Percentiles rank a stretch among this genome's conserved stretches.
These are phyloP conservation scores for Tridacna gigas DNA, from an alignment of 2,888 invertebrate genomes.

Conservation along the genomic window DNA sequence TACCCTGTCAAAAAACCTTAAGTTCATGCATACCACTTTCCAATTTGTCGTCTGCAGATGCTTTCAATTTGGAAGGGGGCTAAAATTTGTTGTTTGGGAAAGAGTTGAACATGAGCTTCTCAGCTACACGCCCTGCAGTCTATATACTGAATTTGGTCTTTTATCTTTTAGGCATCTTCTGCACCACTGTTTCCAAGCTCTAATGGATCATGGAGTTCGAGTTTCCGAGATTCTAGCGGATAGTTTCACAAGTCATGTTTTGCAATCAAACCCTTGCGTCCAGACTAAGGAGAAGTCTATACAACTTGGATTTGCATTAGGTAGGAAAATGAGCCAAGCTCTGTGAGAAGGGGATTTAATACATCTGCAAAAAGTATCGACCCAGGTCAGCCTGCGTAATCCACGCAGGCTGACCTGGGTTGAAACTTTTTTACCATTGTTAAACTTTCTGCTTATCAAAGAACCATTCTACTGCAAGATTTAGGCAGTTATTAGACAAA, in stretches of 20 bases:
- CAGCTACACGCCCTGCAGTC: background rate
- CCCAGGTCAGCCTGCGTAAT: no score
- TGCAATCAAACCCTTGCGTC: conserved; percentile 54
- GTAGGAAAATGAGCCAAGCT: conserved; percentile 66
- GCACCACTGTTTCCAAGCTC: conserved; percentile 89
- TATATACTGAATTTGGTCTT: no score
- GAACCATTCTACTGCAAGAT: background rate
- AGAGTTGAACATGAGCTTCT: background rate
- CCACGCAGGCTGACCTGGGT: no score
- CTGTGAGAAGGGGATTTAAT: no score
- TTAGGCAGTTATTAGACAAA: no score
- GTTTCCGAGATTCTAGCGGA: conserved; percentile 86
- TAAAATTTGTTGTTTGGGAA: no score
- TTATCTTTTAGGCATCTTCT: conserved; percentile 86
- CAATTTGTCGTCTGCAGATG: no score
- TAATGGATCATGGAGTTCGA: conserved; percentile 89
- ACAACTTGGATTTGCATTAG: conserved; percentile 83
- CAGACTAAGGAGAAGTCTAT: conserved; percentile 75
- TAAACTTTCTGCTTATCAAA: background rate
- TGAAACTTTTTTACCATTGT: background rate
- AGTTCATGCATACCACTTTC: no score
- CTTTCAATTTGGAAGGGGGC: no score
- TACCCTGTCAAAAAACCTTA: background rate
- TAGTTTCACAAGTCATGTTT: conserved; percentile 77
- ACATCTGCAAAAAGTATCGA: no score